Evolutionary conservation across 2,113 vertebrate species (phyloP), one percentile per base, ranked within the genome.

Genomic region (Cololabis saira): DNA sequence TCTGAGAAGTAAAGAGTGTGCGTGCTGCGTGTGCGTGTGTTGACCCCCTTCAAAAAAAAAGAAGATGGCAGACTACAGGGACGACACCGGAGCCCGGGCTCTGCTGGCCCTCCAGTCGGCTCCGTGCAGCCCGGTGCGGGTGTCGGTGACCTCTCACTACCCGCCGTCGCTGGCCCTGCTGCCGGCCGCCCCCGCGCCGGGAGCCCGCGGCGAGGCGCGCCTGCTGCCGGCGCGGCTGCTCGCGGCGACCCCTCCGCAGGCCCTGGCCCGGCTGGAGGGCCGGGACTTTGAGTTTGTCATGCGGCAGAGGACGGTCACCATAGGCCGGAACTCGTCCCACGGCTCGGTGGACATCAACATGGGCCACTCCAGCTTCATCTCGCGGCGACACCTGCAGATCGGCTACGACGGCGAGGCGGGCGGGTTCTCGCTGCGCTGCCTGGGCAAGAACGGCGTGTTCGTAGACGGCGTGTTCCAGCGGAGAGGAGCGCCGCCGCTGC

Each of bases 351-450:
- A 99, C 83, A 95, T 99, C 76, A 96, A 95, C 91, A 98, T 98
- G 97, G 97, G 97, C 58, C 96, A 95, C 90, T 98, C 96, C 63
- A 98, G 96, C 89, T 99, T 99, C 91, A 96, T 98, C 82, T 99
- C 97, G n/a, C 92, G 96, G 85, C 93, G 96, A 74, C 97, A 98
- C 94, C 90, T 99, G 89, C 96, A 98, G 92, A 92, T 98, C 74
- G 90, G 73, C 82, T 96, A 97, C 91, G 95, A 96, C 75, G 95
- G 96, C 75, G 96, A 96, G 72, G 93, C 94, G 17, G 21, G 0
- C 61, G 93, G 94, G 47, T 97, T 97, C 86, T 95, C 93, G 61
- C 90, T 97, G 61, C 94, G 95, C 67, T 97, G 96, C 66, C 90
- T 97, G 41, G 96, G 96, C 75, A 97, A 97, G 91, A 97, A 97